Conservation (phyloP, 2,797 vertebrate species). For the Epinephelus malabaricus region DNA sequence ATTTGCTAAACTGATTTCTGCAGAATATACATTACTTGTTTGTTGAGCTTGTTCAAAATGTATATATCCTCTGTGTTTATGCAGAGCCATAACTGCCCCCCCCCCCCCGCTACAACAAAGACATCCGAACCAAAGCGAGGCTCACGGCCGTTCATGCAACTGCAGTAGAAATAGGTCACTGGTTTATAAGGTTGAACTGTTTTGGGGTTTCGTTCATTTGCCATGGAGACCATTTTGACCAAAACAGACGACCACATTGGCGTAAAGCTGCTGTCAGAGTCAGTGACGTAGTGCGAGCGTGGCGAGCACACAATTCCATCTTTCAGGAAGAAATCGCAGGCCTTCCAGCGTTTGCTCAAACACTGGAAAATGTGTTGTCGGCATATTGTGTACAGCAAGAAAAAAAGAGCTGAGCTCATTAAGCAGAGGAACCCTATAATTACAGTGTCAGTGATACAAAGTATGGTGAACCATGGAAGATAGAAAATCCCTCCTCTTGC, state of each 20-base stretch:
- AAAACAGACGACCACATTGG: slow-evolving; percentile 75
- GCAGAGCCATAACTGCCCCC: slow-evolving; percentile 18
- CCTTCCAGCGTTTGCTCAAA: slow-evolving; percentile 60
- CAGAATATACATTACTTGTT: slow-evolving; percentile 19
- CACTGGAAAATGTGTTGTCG: slow-evolving; percentile 81
- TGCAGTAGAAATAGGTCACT: slow-evolving; percentile 67
- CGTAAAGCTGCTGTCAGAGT: slow-evolving; percentile 62
- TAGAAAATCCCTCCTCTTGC: slow-evolving; percentile 37
- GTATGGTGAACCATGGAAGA: slow-evolving; percentile 54
- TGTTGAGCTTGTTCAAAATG: not conserved
- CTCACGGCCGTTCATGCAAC: slow-evolving; percentile 49
- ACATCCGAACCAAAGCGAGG: slow-evolving; percentile 25
- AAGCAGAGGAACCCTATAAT: slow-evolving; percentile 66
- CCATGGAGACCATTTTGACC: slow-evolving; percentile 78
- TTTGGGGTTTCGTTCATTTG: slow-evolving; percentile 75
- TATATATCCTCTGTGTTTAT: slow-evolving; percentile 6
- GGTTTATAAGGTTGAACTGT: slow-evolving; percentile 66
- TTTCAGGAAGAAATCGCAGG: slow-evolving; percentile 66
- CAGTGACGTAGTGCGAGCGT: slow-evolving; percentile 65
- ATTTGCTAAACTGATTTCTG: not conserved
- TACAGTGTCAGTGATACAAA: slow-evolving; percentile 62
- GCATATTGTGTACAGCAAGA: slow-evolving; percentile 63
- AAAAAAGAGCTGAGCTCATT: slow-evolving; percentile 55
- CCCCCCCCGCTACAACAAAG: not conserved
- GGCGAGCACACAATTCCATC: slow-evolving; percentile 74